A percentile compares a stretch with the other conserved stretches of the same genome.
Conservation (phyloP, 2,113 vertebrate species). For the Monopterus albus region DNA sequence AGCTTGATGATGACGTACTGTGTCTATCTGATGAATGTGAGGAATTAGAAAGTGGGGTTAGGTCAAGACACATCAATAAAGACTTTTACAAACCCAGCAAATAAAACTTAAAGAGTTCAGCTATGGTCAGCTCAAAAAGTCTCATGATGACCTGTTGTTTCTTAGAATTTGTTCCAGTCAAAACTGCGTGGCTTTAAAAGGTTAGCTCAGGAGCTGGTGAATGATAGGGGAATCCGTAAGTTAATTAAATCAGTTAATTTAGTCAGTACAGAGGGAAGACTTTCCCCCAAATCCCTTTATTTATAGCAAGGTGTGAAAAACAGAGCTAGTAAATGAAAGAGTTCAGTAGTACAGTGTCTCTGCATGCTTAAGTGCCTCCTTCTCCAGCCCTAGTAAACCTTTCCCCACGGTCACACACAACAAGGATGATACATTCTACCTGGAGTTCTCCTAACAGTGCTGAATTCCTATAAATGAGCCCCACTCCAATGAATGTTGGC, state of each 20-base stretch:
- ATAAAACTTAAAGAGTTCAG: constrained; percentile 9
- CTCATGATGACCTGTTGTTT: constrained; percentile 5
- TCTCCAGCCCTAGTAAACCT: constrained; percentile 57
- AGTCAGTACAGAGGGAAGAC: constrained; percentile 29
- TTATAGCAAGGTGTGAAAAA: constrained; percentile 53
- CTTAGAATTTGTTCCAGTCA: constrained; percentile 6
- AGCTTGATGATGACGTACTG: constrained; percentile 22
- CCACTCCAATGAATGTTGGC: constrained; percentile 4
- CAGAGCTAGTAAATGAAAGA: constrained; percentile 45
- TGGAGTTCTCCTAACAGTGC: constrained; percentile 66
- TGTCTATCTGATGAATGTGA: constrained; percentile 41
- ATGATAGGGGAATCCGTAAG: constrained; percentile 38
- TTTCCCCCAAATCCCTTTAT: constrained; percentile 51
- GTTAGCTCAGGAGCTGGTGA: constrained; percentile 17
- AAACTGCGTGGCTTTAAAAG: background rate
- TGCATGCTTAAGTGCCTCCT: constrained; percentile 42
- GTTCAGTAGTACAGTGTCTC: constrained; percentile 26
- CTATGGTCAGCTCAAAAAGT: background rate
- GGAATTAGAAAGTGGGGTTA: constrained; percentile 20
- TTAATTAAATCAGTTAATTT: constrained; percentile 58
- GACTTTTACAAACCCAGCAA: background rate
- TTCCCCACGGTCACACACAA: constrained; percentile 71
- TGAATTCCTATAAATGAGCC: constrained; percentile 45
- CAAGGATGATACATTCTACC: constrained; percentile 71
- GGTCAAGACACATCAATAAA: constrained; percentile 19